phyloP scores from a whole-genome alignment of 2,888 invertebrate species.

The Eupithecia tripunctaria region DNA sequence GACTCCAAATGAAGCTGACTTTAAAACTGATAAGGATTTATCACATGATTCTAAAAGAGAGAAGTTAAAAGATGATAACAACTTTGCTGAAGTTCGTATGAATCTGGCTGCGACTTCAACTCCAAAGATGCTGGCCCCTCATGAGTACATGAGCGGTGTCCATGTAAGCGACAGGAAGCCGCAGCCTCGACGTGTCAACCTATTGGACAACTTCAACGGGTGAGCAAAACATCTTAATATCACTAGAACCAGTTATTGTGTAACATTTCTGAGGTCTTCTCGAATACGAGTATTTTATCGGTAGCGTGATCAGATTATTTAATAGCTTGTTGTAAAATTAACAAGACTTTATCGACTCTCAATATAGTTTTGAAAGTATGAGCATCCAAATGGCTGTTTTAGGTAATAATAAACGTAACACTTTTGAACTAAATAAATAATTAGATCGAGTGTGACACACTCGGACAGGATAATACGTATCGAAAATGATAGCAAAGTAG shows the following conservation, averaged over 20 bases:
- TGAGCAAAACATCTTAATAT: constrained; percentile 48
- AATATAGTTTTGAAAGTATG: not conserved
- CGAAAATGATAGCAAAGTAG: not conserved
- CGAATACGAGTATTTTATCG: constrained; percentile 3
- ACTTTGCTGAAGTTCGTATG: constrained; percentile 74
- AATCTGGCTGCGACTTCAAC: constrained; percentile 79
- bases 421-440: not conserved
- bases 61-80: constrained; percentile 75
- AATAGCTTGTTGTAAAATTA: not conserved
- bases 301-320: not conserved
- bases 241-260: not conserved
- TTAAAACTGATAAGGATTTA: constrained; percentile 67
- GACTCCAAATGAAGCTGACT: constrained; percentile 65
- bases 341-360: not conserved
- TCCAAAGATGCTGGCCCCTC: constrained; percentile 78
- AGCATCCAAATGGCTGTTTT: not conserved
- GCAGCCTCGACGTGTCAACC: constrained; percentile 63
- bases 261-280: constrained; percentile 10
- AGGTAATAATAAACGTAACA: not conserved
- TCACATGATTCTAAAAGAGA: constrained; percentile 78
- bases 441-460: not conserved
- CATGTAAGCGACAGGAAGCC: constrained; percentile 61
- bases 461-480: not conserved
- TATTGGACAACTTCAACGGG: constrained; percentile 77
- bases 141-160: constrained; percentile 67